These are phyloP conservation scores for Drosophila sucinea DNA, from an alignment of 1,140 invertebrate species.

Conservation along the genomic window DNA sequence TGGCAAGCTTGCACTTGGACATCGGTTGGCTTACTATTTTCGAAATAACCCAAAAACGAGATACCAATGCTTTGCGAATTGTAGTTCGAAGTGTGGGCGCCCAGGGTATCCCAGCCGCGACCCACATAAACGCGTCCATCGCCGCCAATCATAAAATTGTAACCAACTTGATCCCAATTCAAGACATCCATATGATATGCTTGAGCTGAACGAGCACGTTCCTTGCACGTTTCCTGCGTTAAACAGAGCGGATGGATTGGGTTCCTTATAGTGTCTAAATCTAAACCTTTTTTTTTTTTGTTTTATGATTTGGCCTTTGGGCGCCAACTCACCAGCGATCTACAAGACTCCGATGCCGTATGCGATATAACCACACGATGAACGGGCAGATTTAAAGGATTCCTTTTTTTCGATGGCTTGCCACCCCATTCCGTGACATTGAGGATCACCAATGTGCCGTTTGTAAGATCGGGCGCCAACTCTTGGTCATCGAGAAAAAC, in stretches of 20 bases:
- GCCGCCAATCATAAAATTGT: slow-evolving; percentile 84
- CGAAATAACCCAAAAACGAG: slow-evolving; percentile 88
- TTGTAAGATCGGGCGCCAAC: background rate
- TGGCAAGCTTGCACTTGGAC: slow-evolving; percentile 86
- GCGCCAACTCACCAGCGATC: slow-evolving; percentile 81
- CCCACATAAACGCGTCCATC: slow-evolving; percentile 86
- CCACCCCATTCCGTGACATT: slow-evolving; percentile 85
- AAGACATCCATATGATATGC: slow-evolving; percentile 85
- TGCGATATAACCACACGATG: slow-evolving; percentile 84
- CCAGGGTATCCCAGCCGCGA: slow-evolving; percentile 85
- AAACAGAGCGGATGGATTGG: background rate
- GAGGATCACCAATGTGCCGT: slow-evolving; percentile 39
- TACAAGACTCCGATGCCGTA: slow-evolving; percentile 84
- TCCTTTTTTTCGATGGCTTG: slow-evolving; percentile 83
- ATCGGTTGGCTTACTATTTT: slow-evolving; percentile 83
- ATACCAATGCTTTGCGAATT: slow-evolving; percentile 86
- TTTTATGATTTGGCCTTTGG: no score
- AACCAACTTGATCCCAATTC: slow-evolving; percentile 87
- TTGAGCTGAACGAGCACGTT: slow-evolving; percentile 84
- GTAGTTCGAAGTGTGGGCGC: slow-evolving; percentile 84
- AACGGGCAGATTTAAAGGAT: slow-evolving; percentile 83
- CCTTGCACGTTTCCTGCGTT: slow-evolving; percentile 49
- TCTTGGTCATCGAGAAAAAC: slow-evolving; percentile 17
- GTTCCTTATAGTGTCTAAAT: background rate
- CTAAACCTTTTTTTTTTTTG: background rate